phyloP scores from a whole-genome alignment of 2,797 vertebrate genomes.

The Chaenodraco wilsoni region DNA sequence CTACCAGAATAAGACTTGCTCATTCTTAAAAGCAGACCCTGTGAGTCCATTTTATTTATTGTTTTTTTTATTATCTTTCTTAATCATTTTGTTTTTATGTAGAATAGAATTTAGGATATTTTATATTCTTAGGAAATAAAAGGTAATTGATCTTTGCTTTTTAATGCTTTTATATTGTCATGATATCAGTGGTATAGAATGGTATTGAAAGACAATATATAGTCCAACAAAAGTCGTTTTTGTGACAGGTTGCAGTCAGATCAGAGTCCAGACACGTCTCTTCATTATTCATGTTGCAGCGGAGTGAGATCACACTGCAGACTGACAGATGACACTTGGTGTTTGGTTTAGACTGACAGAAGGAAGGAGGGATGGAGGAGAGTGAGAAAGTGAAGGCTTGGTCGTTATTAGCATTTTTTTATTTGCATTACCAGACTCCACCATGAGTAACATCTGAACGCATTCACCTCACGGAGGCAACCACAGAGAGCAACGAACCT shows the following conservation, averaged over 20 bases:
- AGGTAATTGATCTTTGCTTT: too few species aligned
- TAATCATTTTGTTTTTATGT: too few species aligned
- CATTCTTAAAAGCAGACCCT: too few species aligned
- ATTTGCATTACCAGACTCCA: constrained; percentile 23
- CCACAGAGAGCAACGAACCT: constrained; percentile 4
- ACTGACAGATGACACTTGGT: constrained; percentile 74
- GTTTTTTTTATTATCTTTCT: too few species aligned
- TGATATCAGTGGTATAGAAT: too few species aligned
- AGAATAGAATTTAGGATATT: too few species aligned
- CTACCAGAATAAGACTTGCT: too few species aligned
- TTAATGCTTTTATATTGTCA: too few species aligned
- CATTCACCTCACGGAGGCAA: constrained; percentile 10
- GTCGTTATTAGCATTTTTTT: constrained; percentile 32
- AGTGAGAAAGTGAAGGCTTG: constrained; percentile 1
- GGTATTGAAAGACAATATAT: too few species aligned
- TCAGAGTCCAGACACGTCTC: constrained; percentile 38
- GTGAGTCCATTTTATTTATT: too few species aligned
- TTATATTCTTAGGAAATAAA: too few species aligned
- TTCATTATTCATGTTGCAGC: constrained; percentile 71
- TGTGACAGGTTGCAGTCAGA: constrained; percentile 6
- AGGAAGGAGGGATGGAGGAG: constrained; percentile 18
- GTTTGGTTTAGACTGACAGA: constrained; percentile 59
- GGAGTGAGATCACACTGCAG: constrained; percentile 51
- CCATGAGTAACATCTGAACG: constrained; percentile 42
- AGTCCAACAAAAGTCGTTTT: too few species aligned